Base-by-base conservation (phyloP, 2,113 vertebrate species). In the Glaucomys volans region DNA sequence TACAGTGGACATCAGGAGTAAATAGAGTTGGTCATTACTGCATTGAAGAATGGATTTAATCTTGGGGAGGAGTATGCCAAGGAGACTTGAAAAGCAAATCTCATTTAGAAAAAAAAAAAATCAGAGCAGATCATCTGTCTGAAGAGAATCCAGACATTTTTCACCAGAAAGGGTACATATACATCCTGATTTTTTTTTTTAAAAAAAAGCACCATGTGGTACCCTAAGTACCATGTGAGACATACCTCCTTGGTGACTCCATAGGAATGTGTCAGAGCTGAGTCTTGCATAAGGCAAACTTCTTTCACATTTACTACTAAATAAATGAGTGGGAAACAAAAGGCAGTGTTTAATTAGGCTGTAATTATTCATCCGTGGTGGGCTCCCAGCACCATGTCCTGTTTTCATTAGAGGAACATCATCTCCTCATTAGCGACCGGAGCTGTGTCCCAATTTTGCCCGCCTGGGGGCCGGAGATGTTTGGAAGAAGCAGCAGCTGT, bases 281-380 rank as follows among this genome's bases (percentile, higher is more conserved):
- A 75, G 79, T 85, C 11, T 84, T 83, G 24, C 44, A 44, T 1
- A 37, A 82, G 83, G 64, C 47, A 67, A 93, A 86, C 72, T 92
- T 95, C 94, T 85, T 94, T 94, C 96, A 96, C 82, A 85, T 87
- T 76, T 88, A 91, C 79, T 54, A 57, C 64, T 37, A 90, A 95
- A 69, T 37, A 74, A 84, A 76, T 50, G 79, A 82, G 57, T 90
- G 80, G 57, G 44, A 92, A 74, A 90, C 83, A 72, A 83, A 94
- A 83, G 83, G 64, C 52, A 5, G 54, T 47, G 62, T 80, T 96
- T 94, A 92, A 95, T 95, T 92, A 95, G 89, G 64, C 88, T 66
- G 90, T 89, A 86, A 94, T 94, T 95, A 97, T 72, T 94, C 96
- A 94, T 54, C 88, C 22, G 6, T 28, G 88, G 97, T 94, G 81